Percentiles rank a stretch among this genome's conserved stretches.
These are phyloP conservation scores for Napeogenes sylphis DNA, from an alignment of 2,888 invertebrate genomes.

Conservation along the genomic window DNA sequence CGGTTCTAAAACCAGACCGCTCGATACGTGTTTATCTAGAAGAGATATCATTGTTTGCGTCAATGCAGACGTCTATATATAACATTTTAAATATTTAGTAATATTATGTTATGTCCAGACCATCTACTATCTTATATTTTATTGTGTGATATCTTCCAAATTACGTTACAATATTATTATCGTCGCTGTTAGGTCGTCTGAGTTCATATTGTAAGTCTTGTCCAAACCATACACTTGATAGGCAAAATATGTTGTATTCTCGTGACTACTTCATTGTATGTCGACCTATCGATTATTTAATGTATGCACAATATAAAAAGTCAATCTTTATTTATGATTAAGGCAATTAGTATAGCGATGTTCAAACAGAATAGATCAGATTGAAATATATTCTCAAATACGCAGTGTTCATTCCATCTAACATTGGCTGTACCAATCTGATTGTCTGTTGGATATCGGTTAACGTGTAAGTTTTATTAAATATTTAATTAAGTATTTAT, in stretches of 20 bases:
- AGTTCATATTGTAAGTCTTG: constrained; percentile 49
- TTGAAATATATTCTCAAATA: constrained; percentile 32
- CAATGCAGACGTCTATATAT: constrained; percentile 14
- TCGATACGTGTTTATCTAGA: constrained; percentile 22
- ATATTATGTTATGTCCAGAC: no score
- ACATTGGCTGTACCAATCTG: constrained; percentile 41
- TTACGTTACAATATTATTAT: constrained; percentile 21
- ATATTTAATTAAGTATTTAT: constrained; percentile 47
- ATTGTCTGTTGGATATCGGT: constrained; percentile 44
- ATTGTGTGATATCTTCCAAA: not conserved
- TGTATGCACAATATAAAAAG: constrained; percentile 57
- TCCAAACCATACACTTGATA: constrained; percentile 48
- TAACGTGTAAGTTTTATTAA: constrained; percentile 49
- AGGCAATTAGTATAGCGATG: constrained; percentile 54
- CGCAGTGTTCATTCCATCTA: constrained; percentile 10
- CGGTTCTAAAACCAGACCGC: constrained; percentile 25
- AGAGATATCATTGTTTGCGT: constrained; percentile 24
- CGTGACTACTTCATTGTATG: constrained; percentile 13
- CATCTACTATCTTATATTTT: not conserved
- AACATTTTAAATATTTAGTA: no score
- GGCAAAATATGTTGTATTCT: constrained; percentile 20
- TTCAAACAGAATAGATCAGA: constrained; percentile 54
- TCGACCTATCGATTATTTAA: constrained; percentile 39
- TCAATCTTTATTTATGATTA: constrained; percentile 62
- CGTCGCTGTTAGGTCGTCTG: constrained; percentile 62